Evolutionary conservation across 2,797 vertebrate genomes (phyloP), one percentile per base, ranked within the genome.

Genomic region (Glyptemys insculpta): DNA sequence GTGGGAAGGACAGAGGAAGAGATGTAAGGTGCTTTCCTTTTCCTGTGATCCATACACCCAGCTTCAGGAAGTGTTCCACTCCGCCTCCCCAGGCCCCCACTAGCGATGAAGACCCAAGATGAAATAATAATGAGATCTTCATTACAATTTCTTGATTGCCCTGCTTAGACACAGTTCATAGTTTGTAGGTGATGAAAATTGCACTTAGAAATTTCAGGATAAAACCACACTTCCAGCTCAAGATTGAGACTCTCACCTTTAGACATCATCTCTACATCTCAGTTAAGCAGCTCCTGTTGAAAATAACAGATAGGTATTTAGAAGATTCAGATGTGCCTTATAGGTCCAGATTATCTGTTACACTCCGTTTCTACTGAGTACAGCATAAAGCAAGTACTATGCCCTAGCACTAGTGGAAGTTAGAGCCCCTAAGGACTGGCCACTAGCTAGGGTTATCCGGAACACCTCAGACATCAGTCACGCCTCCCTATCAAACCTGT

Each of bases 391-490:
- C 0, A 47, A 5, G 27, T 54, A 41, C 68, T 21, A 0, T 49
- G 29, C 21, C 7, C 9, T 82, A 0, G 12, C 0, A 0, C 11
- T 37, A 12, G 2, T 2, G 1, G 8, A 29, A 83, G 4, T 41
- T 0, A 0, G 10, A 15, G 62, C 53, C 47, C 27, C 4, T 18
- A 44, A 44, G 21, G 12, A 27, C 68, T 12, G 68, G 14, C 37
- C 68, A 25, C 68, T 19, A 41, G 37, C 37, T 74, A 27, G 68
- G 12, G 10, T 12, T 41, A 44, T 21, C 12, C 1, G 3, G 16
- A 74, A 74, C 23, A 74, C 68, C 37, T 23, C 11, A 23, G 18
- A 74, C 37, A 41, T 74, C 41, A 44, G 62, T 8, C 62, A 65
- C 34, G 27, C 23, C 68, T 41, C 37, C 12, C 16, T 12, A 4